These are phyloP conservation scores for Gadopsis marmoratus DNA, from an alignment of 2,797 vertebrate species.

Conservation along the genomic window DNA sequence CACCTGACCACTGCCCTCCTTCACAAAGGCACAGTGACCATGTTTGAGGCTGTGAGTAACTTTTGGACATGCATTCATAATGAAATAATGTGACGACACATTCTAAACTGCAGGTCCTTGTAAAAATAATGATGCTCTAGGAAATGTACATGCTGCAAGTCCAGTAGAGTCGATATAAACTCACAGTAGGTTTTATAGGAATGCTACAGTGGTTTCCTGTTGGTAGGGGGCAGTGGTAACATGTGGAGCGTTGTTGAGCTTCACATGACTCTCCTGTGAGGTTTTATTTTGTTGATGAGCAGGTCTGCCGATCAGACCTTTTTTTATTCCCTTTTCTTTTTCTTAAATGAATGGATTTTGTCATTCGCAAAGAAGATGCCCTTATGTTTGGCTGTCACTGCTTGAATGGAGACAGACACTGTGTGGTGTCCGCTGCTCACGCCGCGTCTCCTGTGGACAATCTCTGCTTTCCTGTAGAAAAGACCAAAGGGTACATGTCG, in stretches of 20 bases:
- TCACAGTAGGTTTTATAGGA: conserved; percentile 30
- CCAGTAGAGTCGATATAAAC: conserved; percentile 1
- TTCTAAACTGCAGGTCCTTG: neutral
- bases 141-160: neutral
- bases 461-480: conserved; percentile 59
- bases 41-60: neutral
- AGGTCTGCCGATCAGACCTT: conserved; percentile 20
- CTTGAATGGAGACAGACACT: conserved; percentile 16
- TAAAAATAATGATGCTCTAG: neutral
- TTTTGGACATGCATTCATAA: conserved; percentile 14
- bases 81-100: neutral
- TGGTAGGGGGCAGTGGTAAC: conserved; percentile 76
- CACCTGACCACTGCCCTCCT: conserved; percentile 27
- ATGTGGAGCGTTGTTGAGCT: conserved; percentile 49
- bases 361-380: neutral
- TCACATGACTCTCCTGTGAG: conserved; percentile 1
- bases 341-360: neutral
- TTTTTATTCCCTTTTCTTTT: neutral
- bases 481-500: conserved; percentile 69
- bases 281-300: conserved; percentile 7
- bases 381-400: neutral
- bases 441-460: conserved; percentile 46
- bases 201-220: conserved; percentile 65
- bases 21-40: neutral
- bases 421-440: conserved; percentile 36